These are phyloP conservation scores for Geopemphigus sp. DNA, from an alignment of 1,140 invertebrate species.

Conservation along the genomic window DNA sequence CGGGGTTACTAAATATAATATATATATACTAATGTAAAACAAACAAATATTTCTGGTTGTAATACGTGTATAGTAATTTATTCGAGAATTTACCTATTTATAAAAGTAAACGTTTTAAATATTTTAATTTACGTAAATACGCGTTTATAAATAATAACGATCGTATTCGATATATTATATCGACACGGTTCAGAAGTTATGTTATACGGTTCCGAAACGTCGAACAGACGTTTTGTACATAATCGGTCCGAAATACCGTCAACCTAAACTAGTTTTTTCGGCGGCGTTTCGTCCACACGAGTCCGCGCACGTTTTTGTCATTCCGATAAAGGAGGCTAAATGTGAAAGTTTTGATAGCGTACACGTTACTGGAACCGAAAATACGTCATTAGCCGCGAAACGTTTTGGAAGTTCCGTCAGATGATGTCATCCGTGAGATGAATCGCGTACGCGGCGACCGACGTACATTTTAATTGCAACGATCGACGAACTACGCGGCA, in stretches of 20 bases:
- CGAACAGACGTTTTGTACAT: background rate
- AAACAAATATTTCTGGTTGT: background rate
- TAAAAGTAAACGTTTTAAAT: background rate
- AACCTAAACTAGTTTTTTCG: background rate
- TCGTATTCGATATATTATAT: background rate
- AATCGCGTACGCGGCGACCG: background rate
- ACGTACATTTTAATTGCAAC: too few relatives aligned
- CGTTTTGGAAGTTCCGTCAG: background rate
- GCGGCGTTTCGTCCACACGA: background rate
- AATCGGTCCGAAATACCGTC: background rate
- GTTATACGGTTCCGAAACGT: too few relatives aligned
- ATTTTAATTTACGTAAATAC: background rate
- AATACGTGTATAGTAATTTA: background rate
- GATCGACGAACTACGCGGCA: too few relatives aligned
- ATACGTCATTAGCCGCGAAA: background rate
- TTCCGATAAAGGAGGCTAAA: conserved; percentile 40
- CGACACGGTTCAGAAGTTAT: background rate
- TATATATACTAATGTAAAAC: background rate
- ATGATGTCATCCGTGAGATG: background rate
- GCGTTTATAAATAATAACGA: too few relatives aligned
- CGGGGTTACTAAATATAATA: conserved; percentile 1
- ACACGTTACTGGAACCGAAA: background rate
- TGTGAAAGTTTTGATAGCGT: conserved; percentile 44
- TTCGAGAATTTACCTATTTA: background rate
- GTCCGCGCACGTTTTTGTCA: conserved; percentile 21